phyloP scores from a whole-genome alignment of 2,888 invertebrate genomes.

The Iselma pallidipennis region DNA sequence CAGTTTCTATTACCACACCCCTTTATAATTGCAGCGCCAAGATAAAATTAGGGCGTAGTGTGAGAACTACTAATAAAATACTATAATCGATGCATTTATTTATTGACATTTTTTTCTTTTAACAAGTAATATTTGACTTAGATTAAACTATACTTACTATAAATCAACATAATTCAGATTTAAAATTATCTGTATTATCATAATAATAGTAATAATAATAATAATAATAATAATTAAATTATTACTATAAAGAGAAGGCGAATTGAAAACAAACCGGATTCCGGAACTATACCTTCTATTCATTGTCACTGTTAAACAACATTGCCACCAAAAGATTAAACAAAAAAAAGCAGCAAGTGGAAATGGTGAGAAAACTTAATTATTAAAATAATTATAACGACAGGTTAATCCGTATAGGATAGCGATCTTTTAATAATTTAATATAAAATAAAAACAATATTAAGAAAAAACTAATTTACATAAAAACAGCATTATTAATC shows the following conservation, averaged over 20 bases:
- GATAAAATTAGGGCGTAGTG: constrained; percentile 1
- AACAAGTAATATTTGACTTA: background rate
- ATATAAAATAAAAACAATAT: background rate
- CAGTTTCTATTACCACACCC: too few relatives aligned
- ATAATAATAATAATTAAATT: background rate
- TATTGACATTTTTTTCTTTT: background rate
- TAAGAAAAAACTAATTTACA: background rate
- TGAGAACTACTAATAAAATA: background rate
- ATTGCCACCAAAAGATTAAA: background rate
- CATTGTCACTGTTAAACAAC: background rate
- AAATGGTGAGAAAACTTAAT: background rate
- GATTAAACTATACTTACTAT: background rate
- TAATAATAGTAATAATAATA: background rate
- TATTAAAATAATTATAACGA: background rate
- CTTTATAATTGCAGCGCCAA: background rate
- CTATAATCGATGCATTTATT: background rate
- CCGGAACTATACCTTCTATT: background rate
- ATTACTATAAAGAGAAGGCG: background rate
- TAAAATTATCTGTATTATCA: too few relatives aligned
- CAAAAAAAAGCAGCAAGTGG: background rate
- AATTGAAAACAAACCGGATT: background rate
- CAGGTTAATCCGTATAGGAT: background rate
- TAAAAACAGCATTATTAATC: background rate
- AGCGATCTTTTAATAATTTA: background rate
- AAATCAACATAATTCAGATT: background rate